Base-by-base conservation (phyloP, 2,888 invertebrate species). In the Scaptomyza tumidula region DNA sequence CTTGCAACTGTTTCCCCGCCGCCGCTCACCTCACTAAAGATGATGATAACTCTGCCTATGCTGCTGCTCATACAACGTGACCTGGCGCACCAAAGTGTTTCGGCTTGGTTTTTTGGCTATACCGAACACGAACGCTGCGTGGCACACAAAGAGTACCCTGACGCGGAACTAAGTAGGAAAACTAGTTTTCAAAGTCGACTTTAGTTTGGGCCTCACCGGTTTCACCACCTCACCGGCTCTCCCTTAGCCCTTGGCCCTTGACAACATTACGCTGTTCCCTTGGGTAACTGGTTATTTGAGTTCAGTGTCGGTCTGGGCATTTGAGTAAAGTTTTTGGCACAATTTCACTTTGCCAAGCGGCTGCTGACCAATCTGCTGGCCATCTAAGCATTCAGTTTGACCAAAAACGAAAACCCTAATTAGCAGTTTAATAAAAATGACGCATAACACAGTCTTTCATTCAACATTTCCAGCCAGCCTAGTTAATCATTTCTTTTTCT, bases 101-200 rank as follows among this genome's bases (percentile, higher is more conserved):
- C 52, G 45, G 45, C 48, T 64, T 41, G 9, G 56, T 50, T 66
- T 65, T 78, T 53, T 49, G 68, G 80, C 68, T 63, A 67, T 66
- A 39, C 24, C 75, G 65, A 72, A 75, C 45, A 37, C 75, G 65
- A 72, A 79, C 45, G 41, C 48, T 50, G 43, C 44, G 43, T 52
- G 54, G 14, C 39, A 59, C 31, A 44, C 39, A 29, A 29, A 45
- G 53, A 59, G 44, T 45, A 43, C 50, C 52, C 48, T 57, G 62
- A 79, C 67, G 83, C 81, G 78, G 85, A 82, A 88, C 81, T 86
- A 86, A 74, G 58, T 86, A 88, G 64, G 58, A 64, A 68, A 78
- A 88, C 82, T 82, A 73, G 82, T 83, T 83, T 82, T 45, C 44
- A 59, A 66, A 59, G 76, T 44, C 57, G 16, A 29, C 55, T 44